Conservation (phyloP, 2,888 invertebrate species). For the Caenorhabditis doughertyi region DNA sequence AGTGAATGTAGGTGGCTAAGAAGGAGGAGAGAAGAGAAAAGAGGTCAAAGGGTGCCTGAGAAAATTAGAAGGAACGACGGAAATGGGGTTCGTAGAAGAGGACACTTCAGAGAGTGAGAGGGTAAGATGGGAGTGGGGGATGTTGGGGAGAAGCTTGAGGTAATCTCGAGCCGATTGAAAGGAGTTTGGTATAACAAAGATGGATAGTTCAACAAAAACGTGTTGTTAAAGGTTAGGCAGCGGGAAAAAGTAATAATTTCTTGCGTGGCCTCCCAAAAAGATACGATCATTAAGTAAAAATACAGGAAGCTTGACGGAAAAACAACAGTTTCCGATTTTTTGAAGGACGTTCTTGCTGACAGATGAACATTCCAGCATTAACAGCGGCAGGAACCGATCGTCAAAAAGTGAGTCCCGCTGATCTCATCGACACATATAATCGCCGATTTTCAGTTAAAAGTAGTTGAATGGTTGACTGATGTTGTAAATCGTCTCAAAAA, state of each 20-base stretch:
- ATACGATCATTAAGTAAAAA: background rate
- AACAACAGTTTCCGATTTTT: background rate
- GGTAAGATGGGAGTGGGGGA: background rate
- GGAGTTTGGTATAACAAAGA: too few species aligned
- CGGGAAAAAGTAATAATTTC: too few species aligned
- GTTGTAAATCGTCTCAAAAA: conserved; percentile 61
- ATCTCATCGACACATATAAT: background rate
- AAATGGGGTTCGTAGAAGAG: background rate
- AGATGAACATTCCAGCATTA: background rate
- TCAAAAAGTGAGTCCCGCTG: background rate
- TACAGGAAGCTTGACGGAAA: background rate
- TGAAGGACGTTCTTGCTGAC: background rate
- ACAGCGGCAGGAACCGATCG: background rate
- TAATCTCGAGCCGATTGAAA: too few species aligned
- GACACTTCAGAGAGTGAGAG: background rate
- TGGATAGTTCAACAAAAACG: too few species aligned
- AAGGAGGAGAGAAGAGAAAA: background rate
- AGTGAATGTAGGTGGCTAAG: background rate
- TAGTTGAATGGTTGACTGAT: conserved; percentile 54
- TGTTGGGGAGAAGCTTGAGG: background rate
- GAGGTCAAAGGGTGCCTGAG: background rate
- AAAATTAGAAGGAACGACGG: background rate
- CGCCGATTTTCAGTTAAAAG: conserved; percentile 28
- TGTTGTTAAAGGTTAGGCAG: too few species aligned
- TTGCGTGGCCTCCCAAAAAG: too few species aligned